These are phyloP conservation scores for Mormyrus lacerda DNA, from an alignment of 2,113 vertebrate species.

Conservation along the genomic window DNA sequence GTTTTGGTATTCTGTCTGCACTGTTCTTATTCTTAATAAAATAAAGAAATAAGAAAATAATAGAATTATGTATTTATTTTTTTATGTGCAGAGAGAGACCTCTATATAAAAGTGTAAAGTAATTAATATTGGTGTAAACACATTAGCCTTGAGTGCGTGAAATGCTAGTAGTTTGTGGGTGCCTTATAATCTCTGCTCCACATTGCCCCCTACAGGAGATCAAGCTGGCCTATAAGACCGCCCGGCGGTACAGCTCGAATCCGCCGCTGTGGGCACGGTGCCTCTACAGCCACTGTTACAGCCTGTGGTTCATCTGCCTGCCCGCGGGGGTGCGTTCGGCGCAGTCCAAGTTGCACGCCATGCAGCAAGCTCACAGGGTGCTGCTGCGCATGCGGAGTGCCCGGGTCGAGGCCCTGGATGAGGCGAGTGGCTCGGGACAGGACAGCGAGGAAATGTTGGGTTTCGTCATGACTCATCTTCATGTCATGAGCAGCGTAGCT, in stretches of 20 bases:
- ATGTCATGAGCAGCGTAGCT: not conserved
- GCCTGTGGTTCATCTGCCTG: slow-evolving; percentile 96
- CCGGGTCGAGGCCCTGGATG: slow-evolving; percentile 87
- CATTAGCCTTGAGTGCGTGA: not conserved
- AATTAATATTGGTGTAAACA: not conserved
- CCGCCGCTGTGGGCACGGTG: slow-evolving; percentile 86
- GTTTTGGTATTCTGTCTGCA: not conserved
- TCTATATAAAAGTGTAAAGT: not conserved
- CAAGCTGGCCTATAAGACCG: slow-evolving; percentile 88
- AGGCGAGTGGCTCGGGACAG: slow-evolving; percentile 55
- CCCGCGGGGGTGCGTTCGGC: slow-evolving; percentile 76
- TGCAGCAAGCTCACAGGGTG: slow-evolving; percentile 86
- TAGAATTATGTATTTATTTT: not conserved
- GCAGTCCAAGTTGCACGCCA: slow-evolving; percentile 75
- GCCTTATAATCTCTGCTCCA: not conserved
- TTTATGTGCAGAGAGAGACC: not conserved
- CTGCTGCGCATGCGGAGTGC: slow-evolving; percentile 87
- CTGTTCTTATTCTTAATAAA: not conserved
- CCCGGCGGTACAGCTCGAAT: slow-evolving; percentile 75
- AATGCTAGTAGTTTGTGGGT: not conserved
- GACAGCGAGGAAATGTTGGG: not conserved
- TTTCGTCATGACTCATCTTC: not conserved
- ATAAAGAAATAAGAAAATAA: not conserved
- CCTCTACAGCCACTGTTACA: slow-evolving; percentile 92
- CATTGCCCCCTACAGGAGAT: slow-evolving; percentile 71